Conservation (phyloP, 2,888 invertebrate genomes). For the Nemotelus nigrinus region DNA sequence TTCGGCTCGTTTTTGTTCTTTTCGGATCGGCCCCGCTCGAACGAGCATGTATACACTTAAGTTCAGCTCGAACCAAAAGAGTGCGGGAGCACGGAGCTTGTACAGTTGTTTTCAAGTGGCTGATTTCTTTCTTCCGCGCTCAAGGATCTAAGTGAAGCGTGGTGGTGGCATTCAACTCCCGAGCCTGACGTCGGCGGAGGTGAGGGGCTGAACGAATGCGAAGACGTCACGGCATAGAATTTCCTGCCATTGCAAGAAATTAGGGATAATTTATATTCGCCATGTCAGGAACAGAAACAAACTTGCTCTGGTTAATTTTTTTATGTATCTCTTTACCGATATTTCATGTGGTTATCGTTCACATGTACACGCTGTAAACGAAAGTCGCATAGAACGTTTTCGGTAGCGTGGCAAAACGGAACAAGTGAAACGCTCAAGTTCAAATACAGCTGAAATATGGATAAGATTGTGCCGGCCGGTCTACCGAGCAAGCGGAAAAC, state of each 20-base stretch:
- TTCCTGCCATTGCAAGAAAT: conserved; percentile 42
- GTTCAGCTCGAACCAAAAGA: not conserved
- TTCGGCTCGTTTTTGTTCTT: conserved; percentile 23
- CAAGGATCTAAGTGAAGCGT: not conserved
- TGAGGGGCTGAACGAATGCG: not conserved
- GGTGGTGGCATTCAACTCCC: not conserved
- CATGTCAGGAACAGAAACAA: conserved; percentile 50
- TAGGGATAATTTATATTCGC: conserved; percentile 48
- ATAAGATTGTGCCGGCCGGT: conserved; percentile 7
- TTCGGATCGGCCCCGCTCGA: conserved; percentile 13
- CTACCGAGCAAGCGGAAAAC: not conserved
- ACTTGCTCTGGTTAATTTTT: conserved; percentile 48
- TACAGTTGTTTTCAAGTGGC: conserved; percentile 38
- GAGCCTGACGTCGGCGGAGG: not conserved
- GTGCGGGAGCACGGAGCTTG: not conserved
- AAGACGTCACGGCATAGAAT: conserved; percentile 30
- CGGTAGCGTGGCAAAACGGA: not conserved
- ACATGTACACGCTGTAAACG: conserved; percentile 36
- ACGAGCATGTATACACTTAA: conserved; percentile 16
- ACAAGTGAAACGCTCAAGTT: conserved; percentile 3
- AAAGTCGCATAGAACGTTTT: conserved; percentile 29
- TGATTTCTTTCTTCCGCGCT: conserved; percentile 28
- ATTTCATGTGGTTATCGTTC: conserved; percentile 51
- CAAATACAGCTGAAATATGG: conserved; percentile 1
- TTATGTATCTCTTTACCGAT: conserved; percentile 48